Base-by-base conservation (phyloP, 2,888 invertebrate genomes). In the Heliconius charithonia region DNA sequence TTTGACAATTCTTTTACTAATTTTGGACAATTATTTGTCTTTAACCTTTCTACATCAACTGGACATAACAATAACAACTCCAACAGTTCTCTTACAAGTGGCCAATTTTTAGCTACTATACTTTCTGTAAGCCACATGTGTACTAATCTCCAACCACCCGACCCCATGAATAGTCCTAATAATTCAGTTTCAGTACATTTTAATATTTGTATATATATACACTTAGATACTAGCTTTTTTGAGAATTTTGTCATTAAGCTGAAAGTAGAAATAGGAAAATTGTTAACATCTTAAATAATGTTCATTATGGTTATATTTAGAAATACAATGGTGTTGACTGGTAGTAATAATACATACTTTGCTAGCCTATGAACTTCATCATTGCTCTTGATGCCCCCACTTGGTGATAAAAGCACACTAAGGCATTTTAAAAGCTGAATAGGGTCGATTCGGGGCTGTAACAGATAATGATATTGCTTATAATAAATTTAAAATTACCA, bases 171-270 rank as follows among this genome's bases (percentile, higher is more conserved):
- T 96, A 97, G 96, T 81, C 97, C 97, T 76, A 99, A 95, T 81
- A 98, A 95, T 82, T 97, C 97, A 10, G 97, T 96, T 88, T 97
- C 97, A 19, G 99, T 98, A 82, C 97, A 97, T 91, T 98, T 98
- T 80, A 99, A 94, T 87, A 99, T 98, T 90, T 98, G 97, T 85
- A 98, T 97, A 89, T 99, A 99, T 87, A 99, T 97, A 94, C 99
- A 99, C 95, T 98, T 98, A 85, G 98, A 98, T 77, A 99, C 99
- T 84, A 99, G 95, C 92, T 99, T 99, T 91, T 98, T 98, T 1
- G 98, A 98, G 95, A 98, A 98, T 91, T 98, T 98, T 71, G 97
- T 97, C 99, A 99, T 99, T 88, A 99, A 96, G 90, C 98, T 98
- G 95, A 85, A 96, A 96, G 85, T 86, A 85, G 88, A 82, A 71